Conservation (phyloP, 2,888 invertebrate genomes). For the Dasypogon diadema region DNA sequence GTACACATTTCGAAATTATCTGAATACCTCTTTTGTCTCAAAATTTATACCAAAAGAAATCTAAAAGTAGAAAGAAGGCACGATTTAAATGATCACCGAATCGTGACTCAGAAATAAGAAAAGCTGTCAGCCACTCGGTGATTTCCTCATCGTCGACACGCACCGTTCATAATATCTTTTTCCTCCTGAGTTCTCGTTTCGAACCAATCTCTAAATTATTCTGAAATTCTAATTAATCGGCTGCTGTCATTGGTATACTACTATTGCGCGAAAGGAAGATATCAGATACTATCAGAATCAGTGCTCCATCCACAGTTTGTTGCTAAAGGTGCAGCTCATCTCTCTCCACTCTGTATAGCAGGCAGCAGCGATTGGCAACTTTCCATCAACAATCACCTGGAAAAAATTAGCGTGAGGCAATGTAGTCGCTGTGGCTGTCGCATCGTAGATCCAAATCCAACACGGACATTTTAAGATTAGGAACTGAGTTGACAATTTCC, state of each 20-base stretch:
- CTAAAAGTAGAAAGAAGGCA: constrained; percentile 25
- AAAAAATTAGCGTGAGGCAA: constrained; percentile 28
- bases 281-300: neutral
- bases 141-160: constrained; percentile 39
- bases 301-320: neutral
- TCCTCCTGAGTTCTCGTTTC: constrained; percentile 7
- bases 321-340: neutral
- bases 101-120: constrained; percentile 46
- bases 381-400: constrained; percentile 17
- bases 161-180: constrained; percentile 13
- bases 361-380: constrained; percentile 28
- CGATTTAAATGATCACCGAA: constrained; percentile 42
- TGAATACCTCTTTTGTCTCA: constrained; percentile 36
- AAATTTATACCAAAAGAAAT: constrained; percentile 31
- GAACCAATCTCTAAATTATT: constrained; percentile 11
- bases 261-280: neutral
- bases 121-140: neutral
- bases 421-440: neutral
- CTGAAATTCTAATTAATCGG: constrained; percentile 47
- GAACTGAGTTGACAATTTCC: constrained; percentile 22
- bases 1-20: constrained; percentile 31
- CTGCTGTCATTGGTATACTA: constrained; percentile 1
- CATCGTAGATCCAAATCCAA: neutral
- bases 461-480: neutral
- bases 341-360: neutral